Base-by-base conservation (phyloP, 1,140 invertebrate genomes). In the Popillia japonica region DNA sequence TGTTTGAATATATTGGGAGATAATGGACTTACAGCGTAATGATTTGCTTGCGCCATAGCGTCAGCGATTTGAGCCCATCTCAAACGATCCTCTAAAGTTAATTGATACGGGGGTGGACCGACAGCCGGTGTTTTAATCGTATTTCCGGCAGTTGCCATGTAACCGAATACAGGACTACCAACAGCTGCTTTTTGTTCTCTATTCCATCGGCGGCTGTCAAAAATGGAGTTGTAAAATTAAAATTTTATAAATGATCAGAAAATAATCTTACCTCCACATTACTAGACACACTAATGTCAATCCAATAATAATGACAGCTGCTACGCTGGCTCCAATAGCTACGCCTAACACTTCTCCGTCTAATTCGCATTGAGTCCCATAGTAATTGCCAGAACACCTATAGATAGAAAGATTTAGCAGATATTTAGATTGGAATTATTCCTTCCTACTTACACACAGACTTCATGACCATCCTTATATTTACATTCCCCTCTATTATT, bases 291-390 rank as follows among this genome's bases (percentile, higher is more conserved):
- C 92, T 0, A 97, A 87, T 0, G 96, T 97, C 34, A 96, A 86
- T 0, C 94, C 91, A 82, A 98, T 97, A 75, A 97, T 96, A 34
- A 97, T 91, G 3, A 96, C 90, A 22, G 96, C 96, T 7, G 94
- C 93, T 4, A 97, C 91, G 2, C 95, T 96, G 0, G 95, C 96
- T 14, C 96, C 96, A 78, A 97, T 93, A 0, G 96, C 95, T 20
- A 97, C 96, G 0, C 94, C 95, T 40, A 98, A 86, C 64, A 97
- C 95, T 88, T 97, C 96, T 8, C 95, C 96, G 84, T 98, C 96
- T 55, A 97, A 92, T 86, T 97, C 96, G 85, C 96, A 97, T 83
- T 94, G 91, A 0, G 91, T 90, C 0, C 96, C 96, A 85, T 97
- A 97, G 85, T 95, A 96, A 82, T 94, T 96, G 0, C 94, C 94